Percentiles rank a stretch among this genome's conserved stretches.
Conservation (phyloP, 2,113 vertebrate species). For the Bolborhynchus lineola region DNA sequence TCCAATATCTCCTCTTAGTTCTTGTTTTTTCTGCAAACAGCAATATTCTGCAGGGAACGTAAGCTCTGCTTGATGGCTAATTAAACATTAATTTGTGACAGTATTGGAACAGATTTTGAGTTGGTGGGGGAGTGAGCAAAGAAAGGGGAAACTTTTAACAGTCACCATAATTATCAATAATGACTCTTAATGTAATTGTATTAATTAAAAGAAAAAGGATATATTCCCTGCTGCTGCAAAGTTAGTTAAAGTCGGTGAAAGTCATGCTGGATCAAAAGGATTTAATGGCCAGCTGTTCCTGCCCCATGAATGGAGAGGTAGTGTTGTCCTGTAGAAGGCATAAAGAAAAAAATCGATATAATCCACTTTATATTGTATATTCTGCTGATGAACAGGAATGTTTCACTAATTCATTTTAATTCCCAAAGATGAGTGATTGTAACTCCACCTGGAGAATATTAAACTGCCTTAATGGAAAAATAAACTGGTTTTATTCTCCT, state of each 20-base stretch:
- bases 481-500: constrained; percentile 44
- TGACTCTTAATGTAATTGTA: constrained; percentile 36
- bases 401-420: constrained; percentile 45
- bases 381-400: neutral
- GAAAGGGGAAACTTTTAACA: constrained; percentile 35
- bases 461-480: constrained; percentile 57
- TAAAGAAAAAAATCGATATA: neutral
- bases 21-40: constrained; percentile 8
- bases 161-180: constrained; percentile 55
- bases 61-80: constrained; percentile 52
- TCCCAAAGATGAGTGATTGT: constrained; percentile 26
- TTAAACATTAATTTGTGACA: constrained; percentile 50
- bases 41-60: neutral
- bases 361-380: neutral
- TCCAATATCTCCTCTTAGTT: neutral
- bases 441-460: constrained; percentile 11
- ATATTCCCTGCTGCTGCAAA: constrained; percentile 4
- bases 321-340: neutral
- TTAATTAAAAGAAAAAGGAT: constrained; percentile 39
- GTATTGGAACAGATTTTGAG: constrained; percentile 46
- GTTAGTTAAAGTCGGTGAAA: neutral
- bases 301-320: neutral
- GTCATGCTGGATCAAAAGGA: neutral
- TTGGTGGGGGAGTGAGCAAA: neutral
- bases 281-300: neutral